phyloP scores from a whole-genome alignment of 1,140 invertebrate genomes.

The Pseudobourletiella spinata region DNA sequence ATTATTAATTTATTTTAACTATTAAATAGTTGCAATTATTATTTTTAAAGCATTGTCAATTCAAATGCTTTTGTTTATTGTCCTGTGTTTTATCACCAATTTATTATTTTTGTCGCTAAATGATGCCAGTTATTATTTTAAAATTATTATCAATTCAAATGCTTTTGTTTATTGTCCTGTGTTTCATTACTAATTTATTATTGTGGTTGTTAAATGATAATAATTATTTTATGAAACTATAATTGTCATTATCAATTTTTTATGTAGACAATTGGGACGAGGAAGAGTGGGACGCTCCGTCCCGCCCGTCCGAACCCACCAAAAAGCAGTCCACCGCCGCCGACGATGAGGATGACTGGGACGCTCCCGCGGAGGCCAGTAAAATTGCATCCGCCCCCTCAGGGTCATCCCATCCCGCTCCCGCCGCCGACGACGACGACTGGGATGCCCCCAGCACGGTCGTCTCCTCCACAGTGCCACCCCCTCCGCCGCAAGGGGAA shows the following conservation, averaged over 20 bases:
- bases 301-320: background rate
- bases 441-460: constrained; percentile 8
- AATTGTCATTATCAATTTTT: no score
- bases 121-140: no score
- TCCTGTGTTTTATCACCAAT: no score
- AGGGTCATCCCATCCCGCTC: background rate
- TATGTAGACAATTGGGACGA: constrained; percentile 11
- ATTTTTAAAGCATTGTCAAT: no score
- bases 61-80: background rate
- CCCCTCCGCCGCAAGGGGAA: constrained; percentile 41
- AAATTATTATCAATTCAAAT: background rate
- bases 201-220: no score
- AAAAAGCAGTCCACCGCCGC: background rate
- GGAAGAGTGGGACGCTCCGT: constrained; percentile 15
- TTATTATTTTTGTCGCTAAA: no score
- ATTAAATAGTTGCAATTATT: no score
- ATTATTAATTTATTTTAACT: no score
- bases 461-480: background rate
- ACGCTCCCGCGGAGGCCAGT: background rate
- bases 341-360: constrained; percentile 18
- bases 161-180: background rate
- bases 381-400: background rate
- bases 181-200: no score
- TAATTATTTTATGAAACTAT: no score
- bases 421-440: constrained; percentile 4